Evolutionary conservation across 2,113 vertebrate genomes (phyloP), one percentile per base, ranked within the genome.

Genomic region (Trogon surrucura): DNA sequence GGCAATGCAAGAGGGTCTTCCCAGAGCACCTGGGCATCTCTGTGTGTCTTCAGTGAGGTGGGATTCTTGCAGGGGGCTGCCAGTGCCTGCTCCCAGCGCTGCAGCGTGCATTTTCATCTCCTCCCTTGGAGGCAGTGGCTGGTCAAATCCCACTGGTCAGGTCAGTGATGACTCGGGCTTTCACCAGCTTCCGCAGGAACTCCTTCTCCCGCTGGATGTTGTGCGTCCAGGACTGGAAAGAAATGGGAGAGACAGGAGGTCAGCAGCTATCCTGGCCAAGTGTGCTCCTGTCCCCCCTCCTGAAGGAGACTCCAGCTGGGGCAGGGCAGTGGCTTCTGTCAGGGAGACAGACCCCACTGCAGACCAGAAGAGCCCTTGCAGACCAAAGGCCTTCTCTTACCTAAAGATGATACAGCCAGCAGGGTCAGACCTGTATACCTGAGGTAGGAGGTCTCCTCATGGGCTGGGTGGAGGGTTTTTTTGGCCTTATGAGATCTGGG

Each of bases 171-270:
- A 99, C 98, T 27, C 96, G 98, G 51, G 99, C 99, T 97, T 98
- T 99, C 91, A 99, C 99, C 97, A 99, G 97, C 96, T 99, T 99
- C 91, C 98, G 97, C 70, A 99, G 98, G 96, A 99, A 99, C 91
- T 99, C 99, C 93, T 99, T 99, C 97, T 99, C 99, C 95, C 99
- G 98, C 81, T 98, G 98, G 95, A 99, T 99, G 93, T 99, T 99
- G 98, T 99, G 99, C 6, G 99, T 99, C 99, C 99, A 99, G 38
- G 99, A 99, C 99, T 99, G 97, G 20, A 97, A 97, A 71, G 82
- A 71, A 89, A 93, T 34, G 45, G 96, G 94, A 93, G 11, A 86
- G 62, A 95, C 85, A 67, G 77, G 72, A 53, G 61, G 64, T 95
- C 45, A 95, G 71, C 14, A 45, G 69, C 61, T 69, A 44, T 45